phyloP scores from a whole-genome alignment of 2,888 invertebrate species.

The Punctoribates punctum region DNA sequence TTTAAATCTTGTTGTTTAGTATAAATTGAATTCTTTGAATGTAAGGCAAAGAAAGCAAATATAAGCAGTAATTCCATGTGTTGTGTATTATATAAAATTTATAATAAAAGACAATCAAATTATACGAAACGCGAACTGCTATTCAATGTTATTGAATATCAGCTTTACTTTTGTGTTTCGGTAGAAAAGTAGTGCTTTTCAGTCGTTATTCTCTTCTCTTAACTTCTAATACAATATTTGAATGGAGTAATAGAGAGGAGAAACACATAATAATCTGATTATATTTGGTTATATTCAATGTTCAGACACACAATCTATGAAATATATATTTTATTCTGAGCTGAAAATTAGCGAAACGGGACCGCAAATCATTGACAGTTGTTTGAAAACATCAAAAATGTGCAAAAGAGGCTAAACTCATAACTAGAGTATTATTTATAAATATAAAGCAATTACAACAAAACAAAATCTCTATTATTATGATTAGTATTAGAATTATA shows the following conservation, averaged over 20 bases:
- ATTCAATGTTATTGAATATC: background rate
- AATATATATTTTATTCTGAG: too few relatives aligned
- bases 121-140: background rate
- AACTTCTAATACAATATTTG: background rate
- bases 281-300: too few relatives aligned
- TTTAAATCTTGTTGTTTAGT: background rate
- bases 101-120: constrained; percentile 4
- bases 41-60: background rate
- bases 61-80: background rate
- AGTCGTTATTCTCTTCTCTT: background rate
- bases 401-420: too few relatives aligned
- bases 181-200: background rate
- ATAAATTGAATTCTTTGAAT: background rate
- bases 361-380: too few relatives aligned
- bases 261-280: background rate
- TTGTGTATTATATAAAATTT: background rate
- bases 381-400: too few relatives aligned
- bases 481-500: too few relatives aligned
- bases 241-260: constrained; percentile 3
- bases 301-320: too few relatives aligned
- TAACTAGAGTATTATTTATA: too few relatives aligned
- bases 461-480: too few relatives aligned
- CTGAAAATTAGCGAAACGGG: too few relatives aligned
- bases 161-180: too few relatives aligned
- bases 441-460: too few relatives aligned